Conservation (phyloP, 2,888 invertebrate genomes). For the Mimas tiliae region DNA sequence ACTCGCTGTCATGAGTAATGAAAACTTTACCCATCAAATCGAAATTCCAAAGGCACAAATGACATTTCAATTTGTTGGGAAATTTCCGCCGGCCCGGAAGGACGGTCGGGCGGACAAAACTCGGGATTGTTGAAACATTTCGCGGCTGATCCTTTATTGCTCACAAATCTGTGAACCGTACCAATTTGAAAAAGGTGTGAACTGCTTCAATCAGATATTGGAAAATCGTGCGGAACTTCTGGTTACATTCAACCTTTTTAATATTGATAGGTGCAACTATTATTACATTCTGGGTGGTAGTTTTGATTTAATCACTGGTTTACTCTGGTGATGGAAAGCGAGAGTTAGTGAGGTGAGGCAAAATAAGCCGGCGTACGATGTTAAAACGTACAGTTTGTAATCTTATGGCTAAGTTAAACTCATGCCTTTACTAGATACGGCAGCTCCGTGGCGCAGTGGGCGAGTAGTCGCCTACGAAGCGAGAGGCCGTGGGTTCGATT, state of each 20-base stretch:
- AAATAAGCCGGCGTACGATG: no score
- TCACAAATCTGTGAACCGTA: constrained; percentile 14
- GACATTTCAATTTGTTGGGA: constrained; percentile 13
- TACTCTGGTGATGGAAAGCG: no score
- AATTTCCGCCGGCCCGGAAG: constrained; percentile 2
- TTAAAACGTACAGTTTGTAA: no score
- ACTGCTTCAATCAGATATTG: background rate
- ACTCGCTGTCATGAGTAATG: background rate
- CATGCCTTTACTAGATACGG: no score
- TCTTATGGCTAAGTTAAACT: no score
- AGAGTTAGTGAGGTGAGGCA: no score
- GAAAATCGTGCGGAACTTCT: background rate
- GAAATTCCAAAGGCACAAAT: background rate
- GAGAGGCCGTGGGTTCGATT: no score
- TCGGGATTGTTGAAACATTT: constrained; percentile 4
- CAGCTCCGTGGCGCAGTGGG: no score
- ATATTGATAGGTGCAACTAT: no score
- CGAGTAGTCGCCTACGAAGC: no score
- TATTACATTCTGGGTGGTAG: no score
- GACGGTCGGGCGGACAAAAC: constrained; percentile 4
- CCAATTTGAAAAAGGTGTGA: constrained; percentile 12
- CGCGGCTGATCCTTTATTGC: background rate
- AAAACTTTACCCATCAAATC: background rate
- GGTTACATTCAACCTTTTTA: background rate
- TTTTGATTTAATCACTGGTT: no score